A percentile compares a stretch with the other conserved stretches of the same genome.
Conservation (phyloP, 2,888 invertebrate genomes). For the Euplagia quadripunctaria region DNA sequence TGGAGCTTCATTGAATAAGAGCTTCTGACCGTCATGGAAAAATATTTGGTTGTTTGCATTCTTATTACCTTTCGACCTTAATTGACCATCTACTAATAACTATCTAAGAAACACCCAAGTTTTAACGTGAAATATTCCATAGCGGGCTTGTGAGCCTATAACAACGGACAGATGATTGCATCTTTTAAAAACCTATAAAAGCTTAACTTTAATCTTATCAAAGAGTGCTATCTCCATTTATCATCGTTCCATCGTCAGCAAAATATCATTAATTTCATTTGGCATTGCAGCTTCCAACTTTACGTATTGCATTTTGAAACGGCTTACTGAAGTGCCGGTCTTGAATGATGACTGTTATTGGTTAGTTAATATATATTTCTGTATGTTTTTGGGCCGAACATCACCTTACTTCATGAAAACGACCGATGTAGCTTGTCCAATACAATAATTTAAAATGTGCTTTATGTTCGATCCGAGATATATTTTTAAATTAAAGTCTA, state of each 20-base stretch:
- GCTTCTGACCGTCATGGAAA: too few relatives aligned
- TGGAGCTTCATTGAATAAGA: too few relatives aligned
- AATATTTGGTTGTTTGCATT: too few relatives aligned
- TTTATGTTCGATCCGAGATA: slow-evolving; percentile 38
- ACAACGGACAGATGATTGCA: background rate
- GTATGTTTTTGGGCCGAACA: slow-evolving; percentile 49
- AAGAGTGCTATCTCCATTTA: background rate
- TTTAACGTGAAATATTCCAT: background rate
- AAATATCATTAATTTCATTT: slow-evolving; percentile 5
- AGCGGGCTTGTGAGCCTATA: background rate
- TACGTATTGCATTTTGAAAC: slow-evolving; percentile 45
- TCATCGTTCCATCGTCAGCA: background rate
- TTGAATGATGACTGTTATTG: slow-evolving; percentile 49
- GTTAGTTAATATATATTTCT: slow-evolving; percentile 49
- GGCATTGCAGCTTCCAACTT: slow-evolving; percentile 39
- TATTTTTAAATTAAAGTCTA: slow-evolving; percentile 34
- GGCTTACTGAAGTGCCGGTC: slow-evolving; percentile 27
- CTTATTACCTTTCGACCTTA: too few relatives aligned
- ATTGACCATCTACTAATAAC: too few relatives aligned
- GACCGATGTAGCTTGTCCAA: slow-evolving; percentile 39
- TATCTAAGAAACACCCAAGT: background rate
- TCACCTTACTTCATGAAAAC: slow-evolving; percentile 38
- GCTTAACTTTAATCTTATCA: background rate
- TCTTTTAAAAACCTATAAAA: background rate
- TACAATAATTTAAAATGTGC: slow-evolving; percentile 31